These are phyloP conservation scores for Troides aeacus DNA, from an alignment of 2,888 invertebrate species.

Conservation along the genomic window DNA sequence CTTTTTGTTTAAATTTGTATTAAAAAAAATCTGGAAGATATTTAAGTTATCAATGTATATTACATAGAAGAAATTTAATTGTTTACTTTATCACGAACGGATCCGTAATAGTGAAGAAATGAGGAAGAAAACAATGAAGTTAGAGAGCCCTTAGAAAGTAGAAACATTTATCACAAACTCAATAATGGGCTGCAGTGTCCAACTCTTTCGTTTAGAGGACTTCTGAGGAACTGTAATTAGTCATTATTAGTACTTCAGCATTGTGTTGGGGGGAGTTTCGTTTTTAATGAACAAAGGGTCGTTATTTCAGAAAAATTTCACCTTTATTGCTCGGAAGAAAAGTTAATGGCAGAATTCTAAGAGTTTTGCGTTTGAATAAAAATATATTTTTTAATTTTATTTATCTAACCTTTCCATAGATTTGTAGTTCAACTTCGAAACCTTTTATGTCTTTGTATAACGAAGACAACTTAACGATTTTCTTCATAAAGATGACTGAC, in stretches of 20 bases:
- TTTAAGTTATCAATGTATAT: too few relatives aligned
- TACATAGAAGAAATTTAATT: background rate
- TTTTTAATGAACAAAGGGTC: slow-evolving; percentile 24
- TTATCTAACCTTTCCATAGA: background rate
- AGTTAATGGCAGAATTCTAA: background rate
- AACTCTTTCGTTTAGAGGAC: slow-evolving; percentile 19
- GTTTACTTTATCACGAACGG: background rate
- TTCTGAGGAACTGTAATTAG: slow-evolving; percentile 27
- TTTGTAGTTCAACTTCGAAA: too few relatives aligned
- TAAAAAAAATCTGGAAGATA: too few relatives aligned
- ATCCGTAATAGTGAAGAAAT: background rate
- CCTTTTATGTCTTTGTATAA: too few relatives aligned
- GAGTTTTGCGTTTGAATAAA: background rate
- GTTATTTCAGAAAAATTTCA: background rate
- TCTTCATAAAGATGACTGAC: too few relatives aligned
- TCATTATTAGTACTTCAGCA: slow-evolving; percentile 27
- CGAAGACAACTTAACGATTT: too few relatives aligned
- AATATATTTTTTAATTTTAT: background rate
- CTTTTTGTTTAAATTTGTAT: too few relatives aligned
- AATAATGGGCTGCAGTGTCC: slow-evolving; percentile 21
- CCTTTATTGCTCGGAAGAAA: background rate
- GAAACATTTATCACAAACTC: slow-evolving; percentile 29
- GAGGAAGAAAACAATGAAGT: slow-evolving; percentile 22
- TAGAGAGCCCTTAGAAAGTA: slow-evolving; percentile 9
- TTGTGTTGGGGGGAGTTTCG: slow-evolving; percentile 20